Evolutionary conservation across 2,888 invertebrate species (phyloP).

Genomic region (Drosophila multiciliata): DNA sequence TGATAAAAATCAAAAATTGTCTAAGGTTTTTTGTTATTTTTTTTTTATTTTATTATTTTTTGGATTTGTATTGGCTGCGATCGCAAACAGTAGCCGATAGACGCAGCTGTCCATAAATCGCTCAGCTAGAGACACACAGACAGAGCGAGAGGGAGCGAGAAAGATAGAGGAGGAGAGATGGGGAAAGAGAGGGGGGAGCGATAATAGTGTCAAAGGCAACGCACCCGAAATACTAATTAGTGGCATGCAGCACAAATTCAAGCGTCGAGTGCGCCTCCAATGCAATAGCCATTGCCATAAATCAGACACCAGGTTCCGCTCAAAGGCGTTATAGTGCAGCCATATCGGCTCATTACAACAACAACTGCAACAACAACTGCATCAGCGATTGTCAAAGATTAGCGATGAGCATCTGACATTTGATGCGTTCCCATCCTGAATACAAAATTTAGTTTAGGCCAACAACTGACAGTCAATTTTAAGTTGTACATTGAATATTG

Average conservation of each 20-base stretch:
- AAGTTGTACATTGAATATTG: background rate
- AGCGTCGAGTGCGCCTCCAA: slow-evolving; percentile 25
- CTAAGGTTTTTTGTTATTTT: slow-evolving; percentile 6
- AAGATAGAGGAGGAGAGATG: background rate
- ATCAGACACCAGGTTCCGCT: slow-evolving; percentile 34
- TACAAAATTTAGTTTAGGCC: slow-evolving; percentile 37
- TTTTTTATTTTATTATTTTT: background rate
- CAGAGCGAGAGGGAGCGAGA: background rate
- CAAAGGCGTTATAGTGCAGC: slow-evolving; percentile 42
- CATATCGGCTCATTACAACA: slow-evolving; percentile 47
- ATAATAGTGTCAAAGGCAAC: slow-evolving; percentile 41
- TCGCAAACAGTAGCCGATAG: slow-evolving; percentile 43
- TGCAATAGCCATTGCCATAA: slow-evolving; percentile 47
- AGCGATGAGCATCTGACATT: slow-evolving; percentile 60
- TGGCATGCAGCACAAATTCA: slow-evolving; percentile 46
- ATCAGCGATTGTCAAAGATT: slow-evolving; percentile 36
- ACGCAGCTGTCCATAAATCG: slow-evolving; percentile 70
- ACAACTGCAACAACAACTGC: background rate
- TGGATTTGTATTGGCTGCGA: background rate
- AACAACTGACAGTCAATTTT: background rate
- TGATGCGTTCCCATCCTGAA: slow-evolving; percentile 43
- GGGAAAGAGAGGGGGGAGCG: background rate
- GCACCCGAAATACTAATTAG: slow-evolving; percentile 65
- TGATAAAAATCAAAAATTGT: slow-evolving; percentile 17
- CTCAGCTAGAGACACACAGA: slow-evolving; percentile 25